Base-by-base conservation (phyloP, 2,113 vertebrate species). In the Enhydra lutris region DNA sequence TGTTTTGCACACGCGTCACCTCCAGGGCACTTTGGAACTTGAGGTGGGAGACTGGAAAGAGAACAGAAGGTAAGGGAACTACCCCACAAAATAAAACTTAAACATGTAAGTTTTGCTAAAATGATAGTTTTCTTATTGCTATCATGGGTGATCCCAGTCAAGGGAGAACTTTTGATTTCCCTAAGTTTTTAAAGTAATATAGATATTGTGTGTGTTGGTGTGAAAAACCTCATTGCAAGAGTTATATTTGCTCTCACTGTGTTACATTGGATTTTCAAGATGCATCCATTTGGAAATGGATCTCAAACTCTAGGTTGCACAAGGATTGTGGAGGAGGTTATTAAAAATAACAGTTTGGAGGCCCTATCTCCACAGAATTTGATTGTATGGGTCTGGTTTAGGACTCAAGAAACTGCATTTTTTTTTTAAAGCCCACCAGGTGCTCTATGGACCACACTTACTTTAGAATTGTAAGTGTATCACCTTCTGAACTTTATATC, bases 21-120 rank as follows among this genome's bases (percentile, higher is more conserved):
- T 78, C 47, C 98, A 99, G 0, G 99, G 99, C 76, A 99, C 99
- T 67, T 98, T 99, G 98, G 99, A 99, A 98, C 99, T 99, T 47
- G 99, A 99, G 98, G 5, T 99, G 86, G 99, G 99, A 71, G 99
- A 99, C 98, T 99, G 99, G 99, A 99, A 99, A 99, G 98, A 99
- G 86, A 99, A 99, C 10, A 99, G 99, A 97, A 99, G 98, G 99
- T 99, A 97, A 98, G 97, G 79, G 92, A 96, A 90, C n/a, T 57
- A 57, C 20, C 47, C 63, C 34, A 42, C 12, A 89, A 61, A 92
- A 73, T 74, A 90, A 86, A 74, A 86, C 20, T 57, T 78, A 42
- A 0, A 45, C 1, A 13, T 71, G 50, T 42, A 78, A 47, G 29
- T 71, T 89, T 98, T 96, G 73, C 31, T 93, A 86, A 96, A 95